Base-by-base conservation (phyloP, 2,797 vertebrate genomes). In the Rhinella marina region DNA sequence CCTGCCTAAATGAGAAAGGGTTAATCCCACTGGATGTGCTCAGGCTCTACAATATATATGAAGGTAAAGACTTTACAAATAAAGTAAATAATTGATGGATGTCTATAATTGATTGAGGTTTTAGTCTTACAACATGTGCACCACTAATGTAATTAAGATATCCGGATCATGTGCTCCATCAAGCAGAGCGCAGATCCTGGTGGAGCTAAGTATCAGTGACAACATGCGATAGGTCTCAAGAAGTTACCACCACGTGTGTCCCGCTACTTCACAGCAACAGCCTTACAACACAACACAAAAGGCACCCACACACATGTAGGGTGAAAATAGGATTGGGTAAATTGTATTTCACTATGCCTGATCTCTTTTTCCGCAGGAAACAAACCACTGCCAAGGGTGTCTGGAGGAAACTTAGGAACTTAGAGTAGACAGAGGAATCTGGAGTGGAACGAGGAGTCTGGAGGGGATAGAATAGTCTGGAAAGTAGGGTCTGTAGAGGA, bases 111-210 rank as follows among this genome's bases (percentile, higher is more conserved):
- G 90, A 93, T 80, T 92, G 90, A 88, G 80, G 91, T 77, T 88
- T 87, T 78, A 82, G 75, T 80, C 90, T 85, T 77, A 91, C 91
- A 90, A 86, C 79, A 84, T 91, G 81, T 84, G 80, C 84, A 90
- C 89, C 89, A 86, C 84, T 91, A 90, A 82, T 84, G 88, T 91
- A 92, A 93, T 92, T 91, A 92, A 92, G 78, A 70, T 90, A 68
- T 84, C 88, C 78, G 81, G 84, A 21, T 68, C 62, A 23, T 86
- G 56, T 54, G 76, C 85, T 56, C 25, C 50, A 72, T 59, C 64
- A 17, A n/a, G 29, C 77, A 56, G 17, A 79, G 25, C 9, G 25
- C 27, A 57, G 52, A 27, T n/a, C 80, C 70, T 48, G 27, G 21
- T 16, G 27, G 25, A 27, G 54, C 9, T 25, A 73, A 19, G 27